phyloP scores from a whole-genome alignment of 2,113 vertebrate species.

The Progne subis region DNA sequence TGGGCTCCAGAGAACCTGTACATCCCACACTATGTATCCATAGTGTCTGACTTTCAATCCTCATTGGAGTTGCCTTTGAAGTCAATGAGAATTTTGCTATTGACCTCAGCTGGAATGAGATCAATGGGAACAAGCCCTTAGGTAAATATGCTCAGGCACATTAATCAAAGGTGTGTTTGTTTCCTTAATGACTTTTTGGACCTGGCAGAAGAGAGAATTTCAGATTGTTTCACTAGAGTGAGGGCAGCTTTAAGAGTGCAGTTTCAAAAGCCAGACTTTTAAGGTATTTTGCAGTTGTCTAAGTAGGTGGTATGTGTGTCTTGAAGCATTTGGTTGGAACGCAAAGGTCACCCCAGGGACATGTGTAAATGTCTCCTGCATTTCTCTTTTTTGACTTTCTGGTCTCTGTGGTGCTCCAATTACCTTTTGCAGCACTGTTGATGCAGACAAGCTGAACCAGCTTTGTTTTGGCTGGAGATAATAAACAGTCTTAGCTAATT shows the following conservation, averaged over 20 bases:
- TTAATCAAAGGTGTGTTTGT: conserved; percentile 57
- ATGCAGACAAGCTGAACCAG: neutral
- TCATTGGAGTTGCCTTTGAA: neutral
- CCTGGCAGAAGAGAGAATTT: neutral
- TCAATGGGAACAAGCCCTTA: neutral
- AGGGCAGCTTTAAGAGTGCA: neutral
- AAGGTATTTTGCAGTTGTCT: neutral
- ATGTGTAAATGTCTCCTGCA: neutral
- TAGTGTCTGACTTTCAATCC: neutral
- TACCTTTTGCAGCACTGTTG: neutral
- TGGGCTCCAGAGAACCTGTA: neutral
- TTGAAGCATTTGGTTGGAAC: neutral
- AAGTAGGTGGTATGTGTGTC: neutral
- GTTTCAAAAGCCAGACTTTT: neutral
- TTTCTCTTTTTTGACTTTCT: neutral
- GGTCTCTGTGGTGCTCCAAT: neutral
- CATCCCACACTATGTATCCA: neutral
- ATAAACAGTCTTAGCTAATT: neutral
- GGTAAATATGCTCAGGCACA: conserved; percentile 38
- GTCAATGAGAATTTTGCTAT: conserved; percentile 38
- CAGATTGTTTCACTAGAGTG: neutral
- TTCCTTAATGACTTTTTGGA: conserved; percentile 42
- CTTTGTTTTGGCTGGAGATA: neutral
- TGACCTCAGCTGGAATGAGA: conserved; percentile 49
- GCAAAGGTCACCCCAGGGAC: neutral